phyloP scores from a whole-genome alignment of 2,888 invertebrate species.

The Patella ulyssiponensis region DNA sequence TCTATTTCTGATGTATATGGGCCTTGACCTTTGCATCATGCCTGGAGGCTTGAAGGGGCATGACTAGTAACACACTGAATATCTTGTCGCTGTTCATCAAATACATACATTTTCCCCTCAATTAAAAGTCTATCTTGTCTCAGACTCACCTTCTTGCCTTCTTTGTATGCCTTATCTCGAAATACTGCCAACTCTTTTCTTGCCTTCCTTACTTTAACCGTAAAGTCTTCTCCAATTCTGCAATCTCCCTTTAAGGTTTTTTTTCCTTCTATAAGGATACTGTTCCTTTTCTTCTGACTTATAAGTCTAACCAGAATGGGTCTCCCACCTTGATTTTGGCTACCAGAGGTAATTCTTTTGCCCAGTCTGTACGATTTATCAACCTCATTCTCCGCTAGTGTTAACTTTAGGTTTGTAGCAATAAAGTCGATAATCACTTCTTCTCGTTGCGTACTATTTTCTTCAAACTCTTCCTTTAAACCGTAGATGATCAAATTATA shows the following conservation, averaged over 20 bases:
- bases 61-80: background rate
- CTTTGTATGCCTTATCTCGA: background rate
- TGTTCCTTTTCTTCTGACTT: too few species aligned
- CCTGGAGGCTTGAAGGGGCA: background rate
- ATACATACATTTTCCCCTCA: background rate
- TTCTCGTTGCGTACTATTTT: too few species aligned
- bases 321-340: too few species aligned
- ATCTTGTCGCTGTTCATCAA: background rate
- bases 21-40: background rate
- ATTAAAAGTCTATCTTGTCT: background rate
- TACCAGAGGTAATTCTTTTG: too few species aligned
- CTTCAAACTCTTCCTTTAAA: too few species aligned
- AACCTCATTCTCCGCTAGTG: too few species aligned
- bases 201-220: background rate
- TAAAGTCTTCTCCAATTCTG: background rate
- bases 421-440: too few species aligned
- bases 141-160: background rate
- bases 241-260: background rate
- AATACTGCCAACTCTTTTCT: background rate
- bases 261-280: background rate
- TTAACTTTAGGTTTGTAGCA: too few species aligned
- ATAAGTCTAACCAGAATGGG: too few species aligned
- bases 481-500: too few species aligned
- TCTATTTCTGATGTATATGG: background rate
- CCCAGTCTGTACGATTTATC: too few species aligned